phyloP scores from a whole-genome alignment of 1,140 invertebrate species.

The Aleiodes sp. region DNA sequence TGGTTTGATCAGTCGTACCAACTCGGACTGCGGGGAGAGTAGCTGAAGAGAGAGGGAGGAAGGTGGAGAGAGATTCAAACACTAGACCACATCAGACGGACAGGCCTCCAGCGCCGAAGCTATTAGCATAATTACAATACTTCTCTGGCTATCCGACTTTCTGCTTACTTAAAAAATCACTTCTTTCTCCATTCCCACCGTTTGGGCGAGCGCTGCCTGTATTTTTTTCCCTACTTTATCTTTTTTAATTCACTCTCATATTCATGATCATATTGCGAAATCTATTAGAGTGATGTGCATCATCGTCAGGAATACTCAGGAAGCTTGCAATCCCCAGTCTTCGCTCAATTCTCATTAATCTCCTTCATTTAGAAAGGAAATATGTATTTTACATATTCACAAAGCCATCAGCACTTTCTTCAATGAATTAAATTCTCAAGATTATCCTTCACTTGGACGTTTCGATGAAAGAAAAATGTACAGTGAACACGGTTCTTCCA shows the following conservation, averaged over 20 bases:
- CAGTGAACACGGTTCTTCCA: neutral
- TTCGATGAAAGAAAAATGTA: no score
- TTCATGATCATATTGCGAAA: conserved; percentile 59
- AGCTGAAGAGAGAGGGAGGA: neutral
- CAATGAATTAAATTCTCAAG: neutral
- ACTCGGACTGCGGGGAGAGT: neutral
- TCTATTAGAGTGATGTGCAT: conserved; percentile 61
- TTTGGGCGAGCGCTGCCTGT: neutral
- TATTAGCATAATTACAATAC: conserved; percentile 68
- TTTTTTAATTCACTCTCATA: conserved; percentile 43
- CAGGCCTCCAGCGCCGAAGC: conserved; percentile 55
- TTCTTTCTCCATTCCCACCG: conserved; percentile 12
- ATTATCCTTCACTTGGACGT: neutral
- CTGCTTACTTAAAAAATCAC: conserved; percentile 60
- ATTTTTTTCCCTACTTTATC: neutral
- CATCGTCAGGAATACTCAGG: neutral
- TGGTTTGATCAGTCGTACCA: conserved; percentile 62
- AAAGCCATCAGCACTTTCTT: neutral
- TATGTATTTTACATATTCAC: neutral
- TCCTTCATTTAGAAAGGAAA: neutral
- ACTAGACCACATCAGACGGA: conserved; percentile 62
- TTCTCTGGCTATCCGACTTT: conserved; percentile 55
- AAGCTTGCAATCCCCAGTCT: no score
- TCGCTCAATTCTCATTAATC: no score
- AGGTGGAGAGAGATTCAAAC: conserved; percentile 44